Percentiles rank a stretch among this genome's conserved stretches.
Conservation (phyloP, 1,140 invertebrate species). For the Drosophila truncata region DNA sequence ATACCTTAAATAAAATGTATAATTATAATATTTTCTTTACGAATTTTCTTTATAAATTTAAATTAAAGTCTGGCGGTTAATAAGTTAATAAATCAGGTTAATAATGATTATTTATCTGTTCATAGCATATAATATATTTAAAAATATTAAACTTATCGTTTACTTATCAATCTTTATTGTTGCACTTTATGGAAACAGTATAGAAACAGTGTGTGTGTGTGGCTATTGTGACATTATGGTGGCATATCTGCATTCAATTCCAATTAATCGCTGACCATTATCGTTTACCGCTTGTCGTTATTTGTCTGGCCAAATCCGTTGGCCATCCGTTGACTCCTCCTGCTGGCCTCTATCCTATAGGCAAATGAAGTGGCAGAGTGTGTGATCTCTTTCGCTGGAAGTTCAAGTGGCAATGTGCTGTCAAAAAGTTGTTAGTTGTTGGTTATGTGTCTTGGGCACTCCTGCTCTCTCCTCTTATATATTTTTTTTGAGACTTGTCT, state of each 20-base stretch:
- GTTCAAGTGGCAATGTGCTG: slow-evolving; percentile 75
- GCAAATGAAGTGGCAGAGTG: slow-evolving; percentile 14
- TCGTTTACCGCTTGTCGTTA: slow-evolving; percentile 17
- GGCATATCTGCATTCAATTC: neutral
- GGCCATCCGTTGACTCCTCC: neutral
- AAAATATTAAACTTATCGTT: neutral
- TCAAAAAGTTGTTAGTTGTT: slow-evolving; percentile 69
- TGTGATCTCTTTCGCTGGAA: slow-evolving; percentile 25
- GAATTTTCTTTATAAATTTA: too few species aligned
- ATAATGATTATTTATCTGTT: too few species aligned
- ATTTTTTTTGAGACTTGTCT: slow-evolving; percentile 42
- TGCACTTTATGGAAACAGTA: neutral
- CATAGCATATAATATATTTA: too few species aligned
- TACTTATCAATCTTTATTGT: neutral
- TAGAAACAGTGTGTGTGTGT: neutral
- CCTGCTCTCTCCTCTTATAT: neutral
- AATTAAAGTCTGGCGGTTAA: too few species aligned
- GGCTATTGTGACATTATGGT: neutral
- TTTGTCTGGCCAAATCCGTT: slow-evolving; percentile 12
- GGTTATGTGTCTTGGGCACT: slow-evolving; percentile 40
- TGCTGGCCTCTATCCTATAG: neutral
- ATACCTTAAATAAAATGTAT: too few species aligned
- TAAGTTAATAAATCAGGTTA: too few species aligned
- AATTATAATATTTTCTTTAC: too few species aligned
- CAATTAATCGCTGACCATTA: slow-evolving; percentile 32